phyloP scores from a whole-genome alignment of 2,888 invertebrate genomes.

The Cantharis rustica region DNA sequence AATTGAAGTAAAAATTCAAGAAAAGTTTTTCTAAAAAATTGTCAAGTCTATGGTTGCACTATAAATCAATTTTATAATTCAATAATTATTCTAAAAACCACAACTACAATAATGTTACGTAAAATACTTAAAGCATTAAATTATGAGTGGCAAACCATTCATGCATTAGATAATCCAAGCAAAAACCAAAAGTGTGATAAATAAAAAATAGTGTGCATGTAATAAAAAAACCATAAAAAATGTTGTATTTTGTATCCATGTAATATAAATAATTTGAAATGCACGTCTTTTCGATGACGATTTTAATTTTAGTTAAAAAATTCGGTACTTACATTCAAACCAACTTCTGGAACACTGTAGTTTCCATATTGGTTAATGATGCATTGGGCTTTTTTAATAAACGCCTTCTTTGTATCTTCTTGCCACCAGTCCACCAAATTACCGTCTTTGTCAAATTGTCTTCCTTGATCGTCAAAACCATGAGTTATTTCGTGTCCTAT shows the following conservation, averaged over 20 bases:
- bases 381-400: constrained; percentile 83
- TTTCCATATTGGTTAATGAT: constrained; percentile 94
- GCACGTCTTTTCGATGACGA: not conserved
- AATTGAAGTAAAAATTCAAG: no score
- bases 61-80: not conserved
- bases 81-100: not conserved
- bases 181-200: not conserved
- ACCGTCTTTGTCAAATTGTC: constrained; percentile 90
- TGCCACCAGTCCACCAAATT: constrained; percentile 95
- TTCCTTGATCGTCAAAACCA: constrained; percentile 87
- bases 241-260: not conserved
- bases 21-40: no score
- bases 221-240: not conserved
- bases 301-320: not conserved
- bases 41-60: not conserved
- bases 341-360: constrained; percentile 79
- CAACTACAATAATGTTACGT: not conserved
- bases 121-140: not conserved
- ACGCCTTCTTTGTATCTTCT: constrained; percentile 78
- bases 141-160: not conserved
- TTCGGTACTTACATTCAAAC: constrained; percentile 67
- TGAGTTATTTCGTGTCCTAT: constrained; percentile 94
- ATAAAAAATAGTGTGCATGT: not conserved
- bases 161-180: not conserved
- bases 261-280: not conserved